Evolutionary conservation across 1,140 invertebrate genomes (phyloP).

Genomic region (Habropoda laboriosa): DNA sequence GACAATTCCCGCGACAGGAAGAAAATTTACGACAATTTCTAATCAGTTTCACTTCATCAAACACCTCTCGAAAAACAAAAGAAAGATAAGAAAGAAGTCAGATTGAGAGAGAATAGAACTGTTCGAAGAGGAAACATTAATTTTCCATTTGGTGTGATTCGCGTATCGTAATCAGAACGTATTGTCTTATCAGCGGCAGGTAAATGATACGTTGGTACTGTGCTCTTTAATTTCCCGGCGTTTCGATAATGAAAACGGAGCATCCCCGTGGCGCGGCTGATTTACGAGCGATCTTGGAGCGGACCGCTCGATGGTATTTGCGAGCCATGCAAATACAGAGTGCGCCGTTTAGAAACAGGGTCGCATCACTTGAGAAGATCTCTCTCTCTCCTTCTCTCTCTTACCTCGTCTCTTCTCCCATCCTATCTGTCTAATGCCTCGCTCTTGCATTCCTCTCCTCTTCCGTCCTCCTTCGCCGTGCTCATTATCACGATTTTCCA

Average conservation of each 20-base stretch:
- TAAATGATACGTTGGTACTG: not conserved
- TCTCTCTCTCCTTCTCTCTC: not conserved
- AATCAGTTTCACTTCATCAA: too few species aligned
- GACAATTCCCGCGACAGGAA: too few species aligned
- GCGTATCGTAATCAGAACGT: not conserved
- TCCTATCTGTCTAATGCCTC: conserved; percentile 39
- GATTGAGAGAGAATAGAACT: too few species aligned
- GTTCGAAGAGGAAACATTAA: not conserved
- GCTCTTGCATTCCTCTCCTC: conserved; percentile 18
- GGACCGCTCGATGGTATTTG: conserved; percentile 11
- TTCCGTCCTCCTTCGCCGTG: conserved; percentile 34
- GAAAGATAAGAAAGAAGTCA: too few species aligned
- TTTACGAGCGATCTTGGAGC: conserved; percentile 45
- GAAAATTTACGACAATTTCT: too few species aligned
- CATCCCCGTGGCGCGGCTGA: conserved; percentile 11
- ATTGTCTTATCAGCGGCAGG: not conserved
- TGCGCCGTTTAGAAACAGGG: conserved; percentile 54
- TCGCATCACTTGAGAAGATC: conserved; percentile 52
- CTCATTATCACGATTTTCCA: conserved; percentile 62
- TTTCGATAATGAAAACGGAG: conserved; percentile 41
- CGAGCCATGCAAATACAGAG: conserved; percentile 40
- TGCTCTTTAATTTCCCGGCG: conserved; percentile 24
- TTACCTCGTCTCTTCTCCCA: not conserved
- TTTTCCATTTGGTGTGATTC: not conserved
- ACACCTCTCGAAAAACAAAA: too few species aligned